phyloP scores from a whole-genome alignment of 37 sponge, comb jelly and placozoan genomes.

The Amphimedon queenslandica region DNA sequence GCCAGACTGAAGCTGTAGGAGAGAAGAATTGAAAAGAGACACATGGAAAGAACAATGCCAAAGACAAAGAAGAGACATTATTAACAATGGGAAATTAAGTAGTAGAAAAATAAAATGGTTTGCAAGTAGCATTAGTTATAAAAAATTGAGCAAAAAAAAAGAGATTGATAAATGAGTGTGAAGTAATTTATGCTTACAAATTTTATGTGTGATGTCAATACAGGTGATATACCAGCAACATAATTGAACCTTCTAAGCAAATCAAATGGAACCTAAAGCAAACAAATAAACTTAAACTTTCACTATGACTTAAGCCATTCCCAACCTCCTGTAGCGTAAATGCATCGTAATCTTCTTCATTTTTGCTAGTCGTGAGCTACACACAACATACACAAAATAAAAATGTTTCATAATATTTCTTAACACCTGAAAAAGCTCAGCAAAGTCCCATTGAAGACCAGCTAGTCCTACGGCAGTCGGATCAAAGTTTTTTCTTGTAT shows the following conservation, averaged over 20 bases:
- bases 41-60: constrained; percentile 5
- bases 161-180: no score
- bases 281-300: not conserved
- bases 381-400: no score
- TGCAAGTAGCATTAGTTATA: no score
- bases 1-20: not conserved
- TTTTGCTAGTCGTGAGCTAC: not conserved
- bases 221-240: constrained; percentile 63
- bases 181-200: no score
- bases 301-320: not conserved
- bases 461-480: constrained; percentile 29
- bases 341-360: constrained; percentile 27
- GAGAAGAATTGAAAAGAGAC: not conserved
- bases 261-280: constrained; percentile 39
- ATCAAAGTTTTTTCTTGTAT: constrained; percentile 7
- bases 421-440: constrained; percentile 42
- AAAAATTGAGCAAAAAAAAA: no score
- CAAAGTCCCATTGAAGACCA: constrained; percentile 64
- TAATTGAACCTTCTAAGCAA: constrained; percentile 43
- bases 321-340: constrained; percentile 40
- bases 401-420: no score
- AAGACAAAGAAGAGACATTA: no score
- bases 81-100: not conserved
- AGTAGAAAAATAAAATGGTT: no score
- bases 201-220: constrained; percentile 33